These are phyloP conservation scores for Parasteatoda lunata DNA, from an alignment of 2,888 invertebrate genomes.

Conservation along the genomic window DNA sequence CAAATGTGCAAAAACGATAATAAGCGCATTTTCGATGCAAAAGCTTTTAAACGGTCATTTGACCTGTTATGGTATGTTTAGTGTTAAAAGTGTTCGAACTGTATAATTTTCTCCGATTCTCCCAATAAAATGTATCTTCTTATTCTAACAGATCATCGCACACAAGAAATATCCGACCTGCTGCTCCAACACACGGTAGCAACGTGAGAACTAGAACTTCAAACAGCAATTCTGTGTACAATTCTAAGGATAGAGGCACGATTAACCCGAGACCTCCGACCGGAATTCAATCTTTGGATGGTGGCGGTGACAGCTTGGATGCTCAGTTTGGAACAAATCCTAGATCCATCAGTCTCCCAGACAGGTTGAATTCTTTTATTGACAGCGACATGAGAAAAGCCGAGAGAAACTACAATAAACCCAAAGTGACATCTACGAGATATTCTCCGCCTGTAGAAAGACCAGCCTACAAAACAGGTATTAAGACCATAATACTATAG, in stretches of 20 bases:
- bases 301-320: constrained; percentile 53
- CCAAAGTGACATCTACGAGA: constrained; percentile 42
- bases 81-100: too few species aligned
- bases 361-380: constrained; percentile 44
- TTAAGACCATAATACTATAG: not conserved
- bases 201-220: constrained; percentile 45
- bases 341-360: constrained; percentile 54
- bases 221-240: constrained; percentile 32
- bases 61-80: too few species aligned
- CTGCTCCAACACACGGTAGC: constrained; percentile 57
- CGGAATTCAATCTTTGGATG: constrained; percentile 51
- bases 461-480: constrained; percentile 54
- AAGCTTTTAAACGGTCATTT: too few species aligned
- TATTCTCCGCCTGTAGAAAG: constrained; percentile 26
- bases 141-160: constrained; percentile 13
- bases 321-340: constrained; percentile 67
- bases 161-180: constrained; percentile 36
- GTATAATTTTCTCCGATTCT: too few species aligned
- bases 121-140: too few species aligned
- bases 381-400: constrained; percentile 49
- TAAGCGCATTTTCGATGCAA: too few species aligned
- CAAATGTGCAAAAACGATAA: too few species aligned
- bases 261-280: constrained; percentile 24
- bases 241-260: constrained; percentile 20
- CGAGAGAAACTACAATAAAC: constrained; percentile 41